These are phyloP conservation scores for Gadopsis marmoratus DNA, from an alignment of 2,797 vertebrate species.

Conservation along the genomic window DNA sequence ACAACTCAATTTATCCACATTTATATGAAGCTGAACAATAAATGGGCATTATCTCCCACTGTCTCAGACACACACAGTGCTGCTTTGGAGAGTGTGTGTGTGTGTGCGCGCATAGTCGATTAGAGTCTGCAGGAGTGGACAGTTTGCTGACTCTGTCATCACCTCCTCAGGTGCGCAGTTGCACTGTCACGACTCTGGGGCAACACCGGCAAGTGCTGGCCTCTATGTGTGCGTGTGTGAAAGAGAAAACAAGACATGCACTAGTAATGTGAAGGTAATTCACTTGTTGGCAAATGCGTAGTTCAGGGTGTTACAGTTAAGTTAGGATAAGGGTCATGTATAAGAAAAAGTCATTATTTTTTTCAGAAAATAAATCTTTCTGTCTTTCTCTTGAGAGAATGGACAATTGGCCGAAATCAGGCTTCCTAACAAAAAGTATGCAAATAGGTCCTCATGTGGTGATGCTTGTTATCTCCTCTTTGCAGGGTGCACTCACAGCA, in stretches of 20 bases:
- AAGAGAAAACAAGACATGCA: constrained; percentile 7
- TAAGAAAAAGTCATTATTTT: not conserved
- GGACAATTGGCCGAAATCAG: not conserved
- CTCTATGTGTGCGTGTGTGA: not conserved
- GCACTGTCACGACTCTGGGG: constrained; percentile 20
- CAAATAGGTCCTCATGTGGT: constrained; percentile 15
- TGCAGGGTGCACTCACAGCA: not conserved
- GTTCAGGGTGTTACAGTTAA: not conserved
- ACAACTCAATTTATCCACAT: not conserved
- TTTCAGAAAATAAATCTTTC: not conserved
- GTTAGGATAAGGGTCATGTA: not conserved
- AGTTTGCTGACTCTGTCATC: constrained; percentile 20
- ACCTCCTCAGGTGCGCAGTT: constrained; percentile 18
- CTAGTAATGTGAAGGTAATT: too few species aligned
- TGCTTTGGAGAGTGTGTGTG: constrained; percentile 25
- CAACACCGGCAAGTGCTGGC: not conserved
- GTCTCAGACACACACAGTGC: not conserved
- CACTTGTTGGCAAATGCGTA: not conserved
- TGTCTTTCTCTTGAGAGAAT: not conserved
- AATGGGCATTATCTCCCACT: not conserved
- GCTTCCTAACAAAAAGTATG: not conserved
- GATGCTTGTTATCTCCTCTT: constrained; percentile 6
- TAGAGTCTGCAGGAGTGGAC: constrained; percentile 21
- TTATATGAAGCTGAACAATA: not conserved
- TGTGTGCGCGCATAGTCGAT: constrained; percentile 20